phyloP scores from a whole-genome alignment of 2,888 invertebrate genomes.

The Clistopyga incitator region DNA sequence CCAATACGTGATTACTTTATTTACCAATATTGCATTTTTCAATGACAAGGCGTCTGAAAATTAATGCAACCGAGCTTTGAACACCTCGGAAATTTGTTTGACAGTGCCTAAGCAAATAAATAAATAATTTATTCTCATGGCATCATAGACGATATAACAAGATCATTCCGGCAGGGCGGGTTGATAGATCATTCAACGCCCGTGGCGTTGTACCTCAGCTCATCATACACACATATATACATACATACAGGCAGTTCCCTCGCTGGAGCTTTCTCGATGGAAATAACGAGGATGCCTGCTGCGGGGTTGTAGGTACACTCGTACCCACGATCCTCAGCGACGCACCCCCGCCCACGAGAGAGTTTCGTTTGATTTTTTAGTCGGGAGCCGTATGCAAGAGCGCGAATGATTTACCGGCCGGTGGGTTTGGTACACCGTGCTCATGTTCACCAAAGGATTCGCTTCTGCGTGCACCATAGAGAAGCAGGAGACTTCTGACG shows the following conservation, averaged over 20 bases:
- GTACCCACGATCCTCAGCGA: slow-evolving; percentile 45
- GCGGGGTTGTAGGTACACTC: slow-evolving; percentile 44
- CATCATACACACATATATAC: background rate
- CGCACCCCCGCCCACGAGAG: slow-evolving; percentile 63
- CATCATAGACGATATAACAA: background rate
- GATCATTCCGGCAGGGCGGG: background rate
- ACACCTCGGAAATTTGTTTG: too few relatives aligned
- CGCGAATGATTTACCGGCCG: slow-evolving; percentile 65
- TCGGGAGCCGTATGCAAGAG: slow-evolving; percentile 45
- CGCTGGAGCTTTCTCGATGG: slow-evolving; percentile 35
- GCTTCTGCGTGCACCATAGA: slow-evolving; percentile 33
- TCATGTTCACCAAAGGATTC: slow-evolving; percentile 11
- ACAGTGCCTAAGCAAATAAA: too few relatives aligned
- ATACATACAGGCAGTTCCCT: background rate
- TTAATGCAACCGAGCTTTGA: too few relatives aligned
- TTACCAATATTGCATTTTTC: too few relatives aligned
- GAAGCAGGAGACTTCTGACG: slow-evolving; percentile 42
- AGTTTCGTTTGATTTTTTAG: slow-evolving; percentile 26
- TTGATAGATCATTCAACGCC: slow-evolving; percentile 25
- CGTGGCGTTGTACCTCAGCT: background rate
- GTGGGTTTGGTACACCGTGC: slow-evolving; percentile 31
- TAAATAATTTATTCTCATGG: too few relatives aligned
- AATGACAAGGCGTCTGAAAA: too few relatives aligned
- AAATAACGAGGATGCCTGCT: slow-evolving; percentile 57
- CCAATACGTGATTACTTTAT: too few relatives aligned